Evolutionary conservation across 2,113 vertebrate species (phyloP).

Genomic region (Tetrax tetrax): DNA sequence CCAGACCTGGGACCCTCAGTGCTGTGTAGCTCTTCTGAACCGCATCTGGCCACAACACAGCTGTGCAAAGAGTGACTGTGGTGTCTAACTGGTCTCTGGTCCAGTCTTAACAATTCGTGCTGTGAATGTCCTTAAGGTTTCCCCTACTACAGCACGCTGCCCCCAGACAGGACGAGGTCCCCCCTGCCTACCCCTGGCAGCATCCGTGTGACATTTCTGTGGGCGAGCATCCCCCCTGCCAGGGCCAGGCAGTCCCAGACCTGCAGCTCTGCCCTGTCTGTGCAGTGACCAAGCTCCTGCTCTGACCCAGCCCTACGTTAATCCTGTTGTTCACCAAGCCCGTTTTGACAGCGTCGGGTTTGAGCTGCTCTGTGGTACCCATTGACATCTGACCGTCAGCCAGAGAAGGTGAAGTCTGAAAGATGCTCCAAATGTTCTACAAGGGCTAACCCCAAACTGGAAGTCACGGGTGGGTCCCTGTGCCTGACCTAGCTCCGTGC

Average conservation of each 20-base stretch:
- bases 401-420: not conserved
- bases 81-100: not conserved
- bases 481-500: not conserved
- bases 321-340: not conserved
- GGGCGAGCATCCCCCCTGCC: not conserved
- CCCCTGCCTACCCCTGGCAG: not conserved
- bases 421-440: not conserved
- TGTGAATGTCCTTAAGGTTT: not conserved
- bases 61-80: not conserved
- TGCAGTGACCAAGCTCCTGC: not conserved
- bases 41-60: not conserved
- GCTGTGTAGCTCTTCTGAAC: not conserved
- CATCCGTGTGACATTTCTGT: not conserved
- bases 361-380: not conserved
- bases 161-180: not conserved
- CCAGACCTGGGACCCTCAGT: rapidly evolving
- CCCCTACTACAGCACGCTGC: not conserved
- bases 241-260: not conserved
- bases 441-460: not conserved
- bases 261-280: not conserved
- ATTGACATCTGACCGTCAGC: not conserved
- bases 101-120: not conserved
- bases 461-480: not conserved
- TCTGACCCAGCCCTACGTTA: not conserved
- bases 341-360: not conserved